Evolutionary conservation across 1,140 invertebrate genomes (phyloP), one percentile per base, ranked within the genome.

Genomic region (Luehdorfia chinensis): DNA sequence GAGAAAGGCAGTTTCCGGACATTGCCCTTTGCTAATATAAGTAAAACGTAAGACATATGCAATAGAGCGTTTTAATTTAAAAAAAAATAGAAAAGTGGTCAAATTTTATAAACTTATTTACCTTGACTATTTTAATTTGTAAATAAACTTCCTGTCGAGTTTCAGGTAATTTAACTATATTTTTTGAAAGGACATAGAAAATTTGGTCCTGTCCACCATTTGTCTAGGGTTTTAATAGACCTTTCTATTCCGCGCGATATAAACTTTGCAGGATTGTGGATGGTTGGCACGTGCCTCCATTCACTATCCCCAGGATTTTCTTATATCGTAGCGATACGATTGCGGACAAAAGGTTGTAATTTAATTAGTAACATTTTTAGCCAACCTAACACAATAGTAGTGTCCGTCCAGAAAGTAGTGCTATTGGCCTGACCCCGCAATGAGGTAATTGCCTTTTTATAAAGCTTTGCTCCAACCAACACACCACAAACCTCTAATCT

Each of bases 121-220:
- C n/a, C n/a, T n/a, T n/a, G n/a, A n/a, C n/a, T n/a, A n/a, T n/a
- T n/a, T n/a, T n/a, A n/a, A n/a, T n/a, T n/a, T n/a, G n/a, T n/a
- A n/a, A n/a, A n/a, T n/a, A n/a, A n/a, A n/a, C n/a, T n/a, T n/a
- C n/a, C n/a, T n/a, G n/a, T n/a, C n/a, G n/a, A n/a, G n/a, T n/a
- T n/a, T n/a, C n/a, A n/a, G n/a, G n/a, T n/a, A n/a, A n/a, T n/a
- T n/a, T n/a, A n/a, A n/a, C n/a, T n/a, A n/a, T n/a, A n/a, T n/a
- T n/a, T n/a, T n/a, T n/a, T n/a, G n/a, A n/a, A n/a, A n/a, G n/a
- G n/a, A n/a, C n/a, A n/a, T 59, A 59, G 31, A 25, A 25, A 2
- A 57, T 64, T 28, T 66, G 48, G 55, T 61, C 68, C 0, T 46
- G 66, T 19, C 43, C 59, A 27, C 36, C 66, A 27, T n/a, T 8